Conservation (phyloP, 92 coral and sea anemone genomes). For the Phenganax subtilis region DNA sequence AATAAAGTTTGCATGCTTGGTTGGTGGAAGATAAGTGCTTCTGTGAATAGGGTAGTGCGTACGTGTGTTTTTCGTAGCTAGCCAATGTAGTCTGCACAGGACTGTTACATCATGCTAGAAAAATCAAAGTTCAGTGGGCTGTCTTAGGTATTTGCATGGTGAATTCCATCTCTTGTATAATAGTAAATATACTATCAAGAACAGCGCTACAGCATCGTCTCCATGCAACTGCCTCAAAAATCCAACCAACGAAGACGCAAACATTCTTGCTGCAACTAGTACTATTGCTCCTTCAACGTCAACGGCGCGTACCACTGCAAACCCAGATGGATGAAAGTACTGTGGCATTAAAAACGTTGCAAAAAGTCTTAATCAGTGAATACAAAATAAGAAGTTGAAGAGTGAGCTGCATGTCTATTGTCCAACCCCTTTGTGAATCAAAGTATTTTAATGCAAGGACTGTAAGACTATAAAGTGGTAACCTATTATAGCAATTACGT, state of each 20-base stretch:
- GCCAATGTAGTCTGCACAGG: too few relatives aligned
- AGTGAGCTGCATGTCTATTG: neutral
- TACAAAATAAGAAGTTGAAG: too few relatives aligned
- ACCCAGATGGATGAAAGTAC: neutral
- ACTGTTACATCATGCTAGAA: too few relatives aligned
- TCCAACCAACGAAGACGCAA: neutral
- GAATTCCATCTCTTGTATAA: too few relatives aligned
- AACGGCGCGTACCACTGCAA: neutral
- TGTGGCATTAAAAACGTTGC: neutral
- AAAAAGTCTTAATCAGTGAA: neutral
- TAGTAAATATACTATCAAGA: neutral
- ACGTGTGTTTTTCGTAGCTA: too few relatives aligned
- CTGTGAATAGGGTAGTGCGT: too few relatives aligned
- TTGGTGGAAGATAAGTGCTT: neutral
- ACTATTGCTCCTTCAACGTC: neutral
- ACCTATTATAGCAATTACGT: too few relatives aligned
- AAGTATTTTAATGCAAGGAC: too few relatives aligned
- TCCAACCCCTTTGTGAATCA: neutral
- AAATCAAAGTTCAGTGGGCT: too few relatives aligned
- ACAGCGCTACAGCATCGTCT: neutral
- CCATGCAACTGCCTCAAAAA: neutral
- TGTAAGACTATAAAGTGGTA: too few relatives aligned
- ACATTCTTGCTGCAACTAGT: neutral
- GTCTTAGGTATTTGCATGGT: too few relatives aligned
- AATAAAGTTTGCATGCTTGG: slow-evolving; percentile 6